Evolutionary conservation across 2,113 vertebrate species (phyloP).

Genomic region (Cephalopholis sonnerati): DNA sequence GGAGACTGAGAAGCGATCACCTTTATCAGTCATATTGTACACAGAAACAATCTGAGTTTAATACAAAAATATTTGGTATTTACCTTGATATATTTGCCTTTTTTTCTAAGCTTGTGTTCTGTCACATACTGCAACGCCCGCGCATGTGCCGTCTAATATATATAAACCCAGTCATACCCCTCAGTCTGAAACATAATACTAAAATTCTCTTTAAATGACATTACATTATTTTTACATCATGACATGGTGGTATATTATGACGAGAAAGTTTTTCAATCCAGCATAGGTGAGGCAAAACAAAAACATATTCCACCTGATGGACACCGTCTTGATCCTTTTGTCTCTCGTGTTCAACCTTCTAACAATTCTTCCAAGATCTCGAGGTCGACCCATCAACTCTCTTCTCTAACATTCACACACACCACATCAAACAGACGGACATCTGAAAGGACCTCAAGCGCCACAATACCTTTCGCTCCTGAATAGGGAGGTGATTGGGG

Average conservation of each 20-base stretch:
- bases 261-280: neutral
- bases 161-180: too few species aligned
- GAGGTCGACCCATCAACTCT: slow-evolving; percentile 63
- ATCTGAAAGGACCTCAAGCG: slow-evolving; percentile 69
- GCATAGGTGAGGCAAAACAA: neutral
- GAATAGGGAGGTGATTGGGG: slow-evolving; percentile 82
- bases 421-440: slow-evolving; percentile 68
- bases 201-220: neutral
- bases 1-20: too few species aligned
- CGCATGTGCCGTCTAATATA: too few species aligned
- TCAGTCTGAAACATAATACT: too few species aligned
- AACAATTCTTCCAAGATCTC: slow-evolving; percentile 42
- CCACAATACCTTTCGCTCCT: slow-evolving; percentile 72
- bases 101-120: too few species aligned
- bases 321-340: slow-evolving; percentile 1
- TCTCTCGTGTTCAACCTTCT: slow-evolving; percentile 39
- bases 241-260: neutral
- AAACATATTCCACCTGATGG: neutral
- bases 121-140: too few species aligned
- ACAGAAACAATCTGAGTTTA: too few species aligned
- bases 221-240: neutral
- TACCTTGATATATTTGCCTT: too few species aligned
- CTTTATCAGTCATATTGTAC: too few species aligned
- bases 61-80: too few species aligned
- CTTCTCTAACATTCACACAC: slow-evolving; percentile 44